A percentile compares a stretch with the other conserved stretches of the same genome.
These are phyloP conservation scores for Siniperca chuatsi DNA, from an alignment of 2,113 vertebrate species.

Conservation along the genomic window DNA sequence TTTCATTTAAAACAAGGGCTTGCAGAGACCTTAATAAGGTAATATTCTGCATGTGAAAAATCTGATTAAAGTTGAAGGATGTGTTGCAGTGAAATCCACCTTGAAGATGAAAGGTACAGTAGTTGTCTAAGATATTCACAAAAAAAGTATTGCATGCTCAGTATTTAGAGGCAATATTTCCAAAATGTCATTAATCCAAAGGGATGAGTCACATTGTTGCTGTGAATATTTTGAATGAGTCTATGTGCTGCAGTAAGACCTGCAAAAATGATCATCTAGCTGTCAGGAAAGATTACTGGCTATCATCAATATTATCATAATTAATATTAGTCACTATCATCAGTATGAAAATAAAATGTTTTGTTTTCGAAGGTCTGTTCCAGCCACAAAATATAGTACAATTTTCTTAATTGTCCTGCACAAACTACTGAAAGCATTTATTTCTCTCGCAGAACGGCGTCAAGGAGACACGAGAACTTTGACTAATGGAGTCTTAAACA, in stretches of 20 bases:
- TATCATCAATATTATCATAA: conserved; percentile 14
- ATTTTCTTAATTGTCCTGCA: neutral
- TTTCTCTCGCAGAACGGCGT: neutral
- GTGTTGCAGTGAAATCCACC: neutral
- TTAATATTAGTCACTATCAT: neutral
- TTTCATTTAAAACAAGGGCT: neutral
- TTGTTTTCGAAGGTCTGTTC: neutral
- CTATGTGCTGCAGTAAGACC: neutral
- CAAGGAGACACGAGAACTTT: conserved; percentile 1
- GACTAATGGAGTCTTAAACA: neutral
- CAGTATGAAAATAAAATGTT: neutral
- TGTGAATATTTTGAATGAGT: neutral
- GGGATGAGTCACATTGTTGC: conserved; percentile 12
- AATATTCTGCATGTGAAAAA: neutral
- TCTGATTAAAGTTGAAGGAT: neutral
- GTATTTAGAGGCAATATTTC: conserved; percentile 12
- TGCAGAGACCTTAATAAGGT: neutral
- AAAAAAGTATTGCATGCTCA: conserved; percentile 13
- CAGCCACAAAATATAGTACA: neutral
- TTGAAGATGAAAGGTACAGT: neutral
- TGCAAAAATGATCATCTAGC: neutral
- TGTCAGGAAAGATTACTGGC: conserved; percentile 1
- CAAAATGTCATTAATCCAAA: conserved; percentile 11
- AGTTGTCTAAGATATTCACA: neutral
- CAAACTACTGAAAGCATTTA: neutral